phyloP scores from a whole-genome alignment of 2,797 vertebrate species.

The Borostomias antarcticus region DNA sequence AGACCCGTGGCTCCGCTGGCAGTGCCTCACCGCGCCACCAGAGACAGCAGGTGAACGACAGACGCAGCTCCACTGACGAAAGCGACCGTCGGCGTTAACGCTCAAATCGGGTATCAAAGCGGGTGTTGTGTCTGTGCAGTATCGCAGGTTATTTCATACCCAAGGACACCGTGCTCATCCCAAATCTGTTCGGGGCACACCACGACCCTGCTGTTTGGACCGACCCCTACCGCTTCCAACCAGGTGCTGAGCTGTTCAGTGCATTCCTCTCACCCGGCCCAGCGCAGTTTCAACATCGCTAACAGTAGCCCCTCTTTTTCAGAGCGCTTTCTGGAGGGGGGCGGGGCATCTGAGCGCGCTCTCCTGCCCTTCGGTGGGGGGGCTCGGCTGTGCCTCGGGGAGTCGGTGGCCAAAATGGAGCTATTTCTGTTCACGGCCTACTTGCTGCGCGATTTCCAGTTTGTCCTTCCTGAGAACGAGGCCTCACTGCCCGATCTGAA shows the following conservation, averaged over 20 bases:
- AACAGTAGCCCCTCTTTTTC: slow-evolving; percentile 33
- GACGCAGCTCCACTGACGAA: too few relatives aligned
- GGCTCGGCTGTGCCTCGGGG: slow-evolving; percentile 85
- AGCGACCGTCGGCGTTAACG: too few relatives aligned
- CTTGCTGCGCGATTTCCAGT: slow-evolving; percentile 83
- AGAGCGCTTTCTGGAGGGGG: slow-evolving; percentile 84
- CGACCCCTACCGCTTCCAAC: slow-evolving; percentile 81
- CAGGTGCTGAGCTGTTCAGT: slow-evolving; percentile 72
- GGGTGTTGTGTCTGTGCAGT: too few relatives aligned
- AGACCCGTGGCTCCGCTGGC: slow-evolving; percentile 87
- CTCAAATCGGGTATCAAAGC: too few relatives aligned
- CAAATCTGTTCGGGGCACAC: slow-evolving; percentile 89
- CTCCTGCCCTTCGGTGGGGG: slow-evolving; percentile 85
- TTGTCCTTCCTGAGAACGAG: slow-evolving; percentile 61
- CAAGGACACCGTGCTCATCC: slow-evolving; percentile 81
- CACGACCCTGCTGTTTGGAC: slow-evolving; percentile 82
- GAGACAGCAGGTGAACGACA: slow-evolving; percentile 78
- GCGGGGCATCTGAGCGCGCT: slow-evolving; percentile 58
- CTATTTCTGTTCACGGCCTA: slow-evolving; percentile 83
- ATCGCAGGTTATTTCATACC: slow-evolving; percentile 85
- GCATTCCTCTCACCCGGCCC: slow-evolving; percentile 30
- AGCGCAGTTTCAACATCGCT: slow-evolving; percentile 20
- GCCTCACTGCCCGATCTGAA: slow-evolving; percentile 75
- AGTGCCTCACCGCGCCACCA: slow-evolving; percentile 83
- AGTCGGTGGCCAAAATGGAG: slow-evolving; percentile 85